phyloP scores from a whole-genome alignment of 2,888 invertebrate genomes.

The Epirrhoe tristata region DNA sequence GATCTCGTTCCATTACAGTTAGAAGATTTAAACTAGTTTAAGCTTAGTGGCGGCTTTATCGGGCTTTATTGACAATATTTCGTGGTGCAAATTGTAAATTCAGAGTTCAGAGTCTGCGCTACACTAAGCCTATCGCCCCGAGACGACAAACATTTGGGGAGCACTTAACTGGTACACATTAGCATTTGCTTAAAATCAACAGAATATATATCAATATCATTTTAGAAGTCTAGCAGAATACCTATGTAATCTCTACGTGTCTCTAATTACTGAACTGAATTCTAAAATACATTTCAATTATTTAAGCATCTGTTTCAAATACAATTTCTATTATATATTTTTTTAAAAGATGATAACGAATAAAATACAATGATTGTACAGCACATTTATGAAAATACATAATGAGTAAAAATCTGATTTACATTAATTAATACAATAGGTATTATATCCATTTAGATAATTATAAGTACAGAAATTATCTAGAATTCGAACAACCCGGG shows the following conservation, averaged over 20 bases:
- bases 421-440: too few relatives aligned
- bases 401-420: too few relatives aligned
- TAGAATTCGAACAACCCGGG: slow-evolving; percentile 35
- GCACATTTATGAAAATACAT: too few relatives aligned
- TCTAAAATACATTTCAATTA: slow-evolving; percentile 1
- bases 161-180: slow-evolving; percentile 48
- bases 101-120: slow-evolving; percentile 34
- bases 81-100: slow-evolving; percentile 19
- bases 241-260: slow-evolving; percentile 6
- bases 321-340: too few relatives aligned
- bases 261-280: neutral
- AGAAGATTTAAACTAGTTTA: neutral
- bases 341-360: too few relatives aligned
- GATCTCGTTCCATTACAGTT: neutral
- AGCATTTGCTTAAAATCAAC: slow-evolving; percentile 33
- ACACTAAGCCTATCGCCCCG: slow-evolving; percentile 41
- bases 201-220: slow-evolving; percentile 23
- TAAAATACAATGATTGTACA: too few relatives aligned
- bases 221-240: slow-evolving; percentile 7
- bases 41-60: slow-evolving; percentile 3
- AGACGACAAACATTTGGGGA: slow-evolving; percentile 53
- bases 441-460: too few relatives aligned
- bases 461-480: slow-evolving; percentile 29
- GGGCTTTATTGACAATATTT: slow-evolving; percentile 8
- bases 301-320: too few relatives aligned